Evolutionary conservation across 2,113 vertebrate genomes (phyloP), one percentile per base, ranked within the genome.

Genomic region (Alethe castanea): DNA sequence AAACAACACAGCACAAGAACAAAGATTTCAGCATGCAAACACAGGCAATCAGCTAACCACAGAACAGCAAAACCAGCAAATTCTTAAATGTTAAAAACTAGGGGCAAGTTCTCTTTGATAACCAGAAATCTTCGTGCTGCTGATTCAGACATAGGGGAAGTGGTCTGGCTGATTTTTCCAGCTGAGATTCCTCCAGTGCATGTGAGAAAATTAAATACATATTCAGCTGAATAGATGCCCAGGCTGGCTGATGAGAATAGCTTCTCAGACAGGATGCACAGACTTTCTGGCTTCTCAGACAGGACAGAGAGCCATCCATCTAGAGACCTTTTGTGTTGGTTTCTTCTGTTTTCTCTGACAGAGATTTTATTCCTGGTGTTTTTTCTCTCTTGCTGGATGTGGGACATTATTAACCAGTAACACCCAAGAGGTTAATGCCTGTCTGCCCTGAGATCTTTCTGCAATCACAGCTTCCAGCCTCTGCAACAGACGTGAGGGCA

Each of bases 21-120:
- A 90, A 87, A 92, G 81, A 97, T 80, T 95, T 80, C 81, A 40
- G 33, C 81, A 80, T 17, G 69, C 79, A 66, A 73, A 70, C 67
- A n/a, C 59, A 52, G n/a, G 42, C 87, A 92, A 23, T 4, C 44
- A 74, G 48, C 62, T 80, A 80, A 82, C 78, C 84, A 90, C 15
- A 7, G 77, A 77, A 67, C 66, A 91, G 81, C 70, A 88, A 84
- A 93, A 40, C 1, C 47, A 92, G 90, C 74, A 94, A 62, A 94
- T 77, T 62, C 45, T 66, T 67, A 70, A 50, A 73, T 6, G 42
- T 16, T 44, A 66, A 89, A 82, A 92, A 48, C 36, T 0, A 52
- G 35, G 14, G 35, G 17, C 35, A 83, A 82, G 24, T 19, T 73
- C 29, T 73, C 77, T 86, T 67, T 42, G 61, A 59, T 53, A 76